phyloP scores from a whole-genome alignment of 2,797 vertebrate genomes.

The Lagocephalus sceleratus region DNA sequence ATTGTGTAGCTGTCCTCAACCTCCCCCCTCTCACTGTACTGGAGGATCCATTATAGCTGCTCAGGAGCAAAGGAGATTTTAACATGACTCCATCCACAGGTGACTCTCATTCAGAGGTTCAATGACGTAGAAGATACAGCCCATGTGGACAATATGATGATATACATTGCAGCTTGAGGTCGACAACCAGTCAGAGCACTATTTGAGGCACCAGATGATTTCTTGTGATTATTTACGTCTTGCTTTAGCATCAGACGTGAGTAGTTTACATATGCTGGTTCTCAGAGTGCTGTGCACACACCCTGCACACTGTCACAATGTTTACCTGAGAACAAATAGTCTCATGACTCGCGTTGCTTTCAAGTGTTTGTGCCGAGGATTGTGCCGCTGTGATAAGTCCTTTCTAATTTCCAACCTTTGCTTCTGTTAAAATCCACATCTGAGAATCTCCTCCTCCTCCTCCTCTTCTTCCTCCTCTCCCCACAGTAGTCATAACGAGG shows the following conservation, averaged over 20 bases:
- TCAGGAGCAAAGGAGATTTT: too few species aligned
- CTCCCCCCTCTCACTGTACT: too few species aligned
- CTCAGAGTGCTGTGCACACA: not conserved
- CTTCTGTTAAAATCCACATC: conserved; percentile 6
- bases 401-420: conserved; percentile 2
- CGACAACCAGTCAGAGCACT: too few species aligned
- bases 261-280: not conserved
- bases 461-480: not conserved
- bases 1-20: too few species aligned
- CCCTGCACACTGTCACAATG: not conserved
- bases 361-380: not conserved
- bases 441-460: conserved; percentile 4
- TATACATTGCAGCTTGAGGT: too few species aligned
- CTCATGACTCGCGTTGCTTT: not conserved
- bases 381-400: not conserved
- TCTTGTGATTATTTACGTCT: not conserved
- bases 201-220: not conserved
- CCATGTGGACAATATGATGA: too few species aligned
- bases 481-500: conserved; percentile 45
- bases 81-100: too few species aligned
- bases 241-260: not conserved
- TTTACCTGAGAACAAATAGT: conserved; percentile 3
- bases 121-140: too few species aligned
- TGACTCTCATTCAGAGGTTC: too few species aligned
- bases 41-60: too few species aligned